Evolutionary conservation across 2,888 invertebrate genomes (phyloP).

Genomic region (Thymelicus sylvestris): DNA sequence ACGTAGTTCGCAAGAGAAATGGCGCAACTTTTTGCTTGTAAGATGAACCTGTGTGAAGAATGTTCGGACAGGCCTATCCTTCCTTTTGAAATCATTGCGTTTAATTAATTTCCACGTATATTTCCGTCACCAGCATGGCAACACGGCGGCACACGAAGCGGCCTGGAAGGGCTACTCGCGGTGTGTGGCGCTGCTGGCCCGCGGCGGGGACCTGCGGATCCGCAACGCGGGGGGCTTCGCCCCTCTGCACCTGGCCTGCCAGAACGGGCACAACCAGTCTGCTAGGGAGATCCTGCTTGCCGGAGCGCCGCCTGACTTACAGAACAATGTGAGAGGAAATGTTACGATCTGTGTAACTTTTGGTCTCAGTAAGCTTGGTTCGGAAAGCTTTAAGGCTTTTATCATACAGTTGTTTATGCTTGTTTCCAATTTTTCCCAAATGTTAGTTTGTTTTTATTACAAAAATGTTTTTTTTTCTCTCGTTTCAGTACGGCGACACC

Average conservation of each 20-base stretch:
- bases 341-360: too few species aligned
- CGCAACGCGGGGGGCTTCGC: slow-evolving; percentile 95
- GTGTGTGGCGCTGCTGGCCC: slow-evolving; percentile 90
- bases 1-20: too few species aligned
- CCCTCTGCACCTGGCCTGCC: slow-evolving; percentile 96
- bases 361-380: too few species aligned
- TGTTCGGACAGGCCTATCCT: too few species aligned
- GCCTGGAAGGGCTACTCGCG: slow-evolving; percentile 97
- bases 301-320: slow-evolving; percentile 93
- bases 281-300: slow-evolving; percentile 94
- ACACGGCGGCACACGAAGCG: slow-evolving; percentile 97
- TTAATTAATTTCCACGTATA: not conserved
- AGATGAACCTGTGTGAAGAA: too few species aligned
- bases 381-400: too few species aligned
- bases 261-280: slow-evolving; percentile 98
- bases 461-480: slow-evolving; percentile 28
- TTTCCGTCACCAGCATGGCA: slow-evolving; percentile 90
- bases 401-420: too few species aligned
- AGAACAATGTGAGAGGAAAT: slow-evolving; percentile 90
- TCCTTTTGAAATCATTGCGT: too few species aligned
- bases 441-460: too few species aligned
- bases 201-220: slow-evolving; percentile 85
- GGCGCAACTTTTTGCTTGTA: too few species aligned
- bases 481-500: slow-evolving; percentile 95
- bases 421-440: too few species aligned